A percentile compares a stretch with the other conserved stretches of the same genome.
phyloP scores from a whole-genome alignment of 2,888 invertebrate genomes.

The Choreutis nemorana region DNA sequence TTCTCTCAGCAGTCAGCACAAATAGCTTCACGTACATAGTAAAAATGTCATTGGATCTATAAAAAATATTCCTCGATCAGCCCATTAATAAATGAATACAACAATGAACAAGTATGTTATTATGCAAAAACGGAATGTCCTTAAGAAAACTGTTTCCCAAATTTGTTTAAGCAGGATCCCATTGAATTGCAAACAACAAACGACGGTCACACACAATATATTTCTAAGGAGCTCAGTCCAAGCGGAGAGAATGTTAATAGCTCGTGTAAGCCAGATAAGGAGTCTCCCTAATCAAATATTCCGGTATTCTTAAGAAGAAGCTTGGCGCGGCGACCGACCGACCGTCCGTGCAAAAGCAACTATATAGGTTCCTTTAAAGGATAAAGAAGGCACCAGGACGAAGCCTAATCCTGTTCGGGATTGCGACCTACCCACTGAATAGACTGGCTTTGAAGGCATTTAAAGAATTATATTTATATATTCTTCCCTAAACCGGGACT shows the following conservation, averaged over 20 bases:
- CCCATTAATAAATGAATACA: too few species aligned
- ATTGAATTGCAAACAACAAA: not conserved
- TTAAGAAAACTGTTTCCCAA: too few species aligned
- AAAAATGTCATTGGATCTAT: too few species aligned
- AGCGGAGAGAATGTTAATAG: slow-evolving; percentile 40
- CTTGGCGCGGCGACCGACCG: slow-evolving; percentile 25
- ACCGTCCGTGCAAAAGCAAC: slow-evolving; percentile 49
- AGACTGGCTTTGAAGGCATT: too few species aligned
- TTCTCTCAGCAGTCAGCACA: slow-evolving; percentile 10
- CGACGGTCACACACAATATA: slow-evolving; percentile 4
- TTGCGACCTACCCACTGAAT: slow-evolving; percentile 27
- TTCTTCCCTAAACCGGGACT: too few species aligned
- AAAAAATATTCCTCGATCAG: too few species aligned
- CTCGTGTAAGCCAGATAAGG: slow-evolving; percentile 45
- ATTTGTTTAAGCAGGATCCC: not conserved
- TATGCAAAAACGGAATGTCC: too few species aligned
- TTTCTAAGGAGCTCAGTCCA: slow-evolving; percentile 28
- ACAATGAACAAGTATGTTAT: too few species aligned
- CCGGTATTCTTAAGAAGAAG: slow-evolving; percentile 39
- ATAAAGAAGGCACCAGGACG: slow-evolving; percentile 45
- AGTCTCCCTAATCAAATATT: slow-evolving; percentile 54
- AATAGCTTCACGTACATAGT: too few species aligned
- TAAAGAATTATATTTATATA: too few species aligned
- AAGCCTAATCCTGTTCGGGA: slow-evolving; percentile 40
- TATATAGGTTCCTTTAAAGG: slow-evolving; percentile 51